Evolutionary conservation across 2,797 vertebrate genomes (phyloP), one percentile per base, ranked within the genome.

Genomic region (Lithobates pipiens): DNA sequence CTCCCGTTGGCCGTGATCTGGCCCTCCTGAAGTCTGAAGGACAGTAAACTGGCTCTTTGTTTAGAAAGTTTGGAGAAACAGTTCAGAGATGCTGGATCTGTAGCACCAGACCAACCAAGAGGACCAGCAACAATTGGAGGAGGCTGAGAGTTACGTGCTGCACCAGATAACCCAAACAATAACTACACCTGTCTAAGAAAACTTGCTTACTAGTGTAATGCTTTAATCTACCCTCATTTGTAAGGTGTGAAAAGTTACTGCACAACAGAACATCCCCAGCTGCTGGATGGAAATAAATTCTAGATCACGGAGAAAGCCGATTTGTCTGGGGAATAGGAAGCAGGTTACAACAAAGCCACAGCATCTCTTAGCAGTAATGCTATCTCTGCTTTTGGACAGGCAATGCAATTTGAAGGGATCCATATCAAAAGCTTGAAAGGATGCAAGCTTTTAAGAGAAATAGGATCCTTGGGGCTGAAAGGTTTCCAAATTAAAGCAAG

Each of bases 201-300:
- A 46, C 3, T 54, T 18, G 50, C 16, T 54, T 54, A 54, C 50
- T 54, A 13, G 50, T 6, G 15, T 18, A 15, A 18, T 16, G 4
- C 15, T 54, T 54, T 54, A 54, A 54, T 54, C 13, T 18, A 54
- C 13, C 16, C 50, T 50, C 46, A 50, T 15, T 50, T 54, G 15
- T 63, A 88, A 76, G 61, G 88, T 79, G 88, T 88, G 29, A 86
- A 86, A 73, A 82, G 70, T 69, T 79, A 65, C 7, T 63, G 74
- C 88, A 88, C 90, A 90, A 86, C 91, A 81, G 23, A 79, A 79
- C 69, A 10, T 79, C 85, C 70, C 65, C 89, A 18, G 85, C 63
- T 89, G 46, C 88, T 90, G 76, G 80, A 78, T 29, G 71, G 44
- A 90, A 82, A 85, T 76, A 76, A 85, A 80, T 69, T 46, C 54